Evolutionary conservation across 2,797 vertebrate genomes (phyloP), one percentile per base, ranked within the genome.

Genomic region (Takifugu rubripes): DNA sequence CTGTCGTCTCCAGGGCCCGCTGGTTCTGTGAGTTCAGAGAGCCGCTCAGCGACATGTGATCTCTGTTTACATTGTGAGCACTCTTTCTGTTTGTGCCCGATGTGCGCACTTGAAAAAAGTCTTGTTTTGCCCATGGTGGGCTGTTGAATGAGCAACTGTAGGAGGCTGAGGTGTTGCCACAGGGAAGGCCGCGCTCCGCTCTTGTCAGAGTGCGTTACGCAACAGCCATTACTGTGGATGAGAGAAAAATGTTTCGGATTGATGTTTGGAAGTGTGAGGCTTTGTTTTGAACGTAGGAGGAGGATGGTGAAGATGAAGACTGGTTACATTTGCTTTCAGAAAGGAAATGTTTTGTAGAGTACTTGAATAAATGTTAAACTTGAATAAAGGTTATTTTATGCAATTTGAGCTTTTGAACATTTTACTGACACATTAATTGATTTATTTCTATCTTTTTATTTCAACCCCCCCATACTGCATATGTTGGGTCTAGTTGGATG

Each of bases 151-250:
- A 66, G 82, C 72, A 82, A 68, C 70, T 36, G 85, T 91, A 85
- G 89, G 86, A 82, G 79, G 84, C n/a, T 71, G 81, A 44, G 64
- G 67, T 54, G 69, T 77, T 88, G 76, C 83, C 85, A 78, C 78
- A 48, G 85, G 70, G 78, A 83, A 84, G 83, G 81, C 77, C 70
- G 24, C 52, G 73, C 73, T 82, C 80, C 68, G 52, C 79, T 81
- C 78, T 21, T 56, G 59, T 76, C 72, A 70, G 83, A 88, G 87
- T 84, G 84, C 61, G 57, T 91, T 92, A 88, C 74, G 81, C 78
- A 92, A 91, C 84, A 70, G 72, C 76, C 73, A 87, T 84, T 85
- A 83, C 83, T 79, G 64, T 58, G 46, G 78, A 84, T 70, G 77
- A 77, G 65, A 78, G 52, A 65, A 56, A 60, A 77, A 60, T 29